Evolutionary conservation across 1,140 invertebrate species (phyloP).

Genomic region (Magallana ariakensis): DNA sequence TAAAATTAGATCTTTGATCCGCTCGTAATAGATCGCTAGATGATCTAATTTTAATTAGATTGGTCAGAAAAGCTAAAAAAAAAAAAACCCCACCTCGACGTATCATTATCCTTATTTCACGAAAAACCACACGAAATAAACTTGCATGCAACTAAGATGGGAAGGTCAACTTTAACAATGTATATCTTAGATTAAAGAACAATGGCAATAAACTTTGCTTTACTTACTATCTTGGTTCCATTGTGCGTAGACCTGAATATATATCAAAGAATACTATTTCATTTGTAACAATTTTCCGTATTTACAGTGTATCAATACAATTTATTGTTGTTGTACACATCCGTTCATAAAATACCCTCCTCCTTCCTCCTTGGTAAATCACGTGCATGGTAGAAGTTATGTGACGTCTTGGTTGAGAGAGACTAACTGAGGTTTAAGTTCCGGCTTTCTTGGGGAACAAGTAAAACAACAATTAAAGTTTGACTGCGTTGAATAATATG

Average conservation of each 20-base stretch:
- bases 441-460: conserved; percentile 38
- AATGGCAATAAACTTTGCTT: neutral
- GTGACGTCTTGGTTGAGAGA: conserved; percentile 74
- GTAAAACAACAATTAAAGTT: neutral
- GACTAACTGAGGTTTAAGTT: conserved; percentile 57
- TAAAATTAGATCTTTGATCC: too few species aligned
- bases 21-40: too few species aligned
- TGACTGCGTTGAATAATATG: too few species aligned
- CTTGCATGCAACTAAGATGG: neutral
- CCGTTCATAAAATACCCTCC: conserved; percentile 77
- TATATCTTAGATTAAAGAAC: neutral
- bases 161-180: conserved; percentile 14
- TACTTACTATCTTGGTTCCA: conserved; percentile 91
- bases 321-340: conserved; percentile 55
- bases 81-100: too few species aligned
- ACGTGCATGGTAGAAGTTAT: conserved; percentile 73
- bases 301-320: conserved; percentile 38
- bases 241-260: conserved; percentile 82
- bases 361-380: conserved; percentile 77
- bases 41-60: too few species aligned
- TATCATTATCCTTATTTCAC: neutral
- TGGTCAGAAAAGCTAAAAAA: too few species aligned
- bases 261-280: conserved; percentile 47
- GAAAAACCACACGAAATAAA: neutral
- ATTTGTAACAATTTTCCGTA: conserved; percentile 49